A percentile compares a stretch with the other conserved stretches of the same genome.
Conservation (phyloP, 2,113 vertebrate genomes). For the Girardinichthys multiradiatus region DNA sequence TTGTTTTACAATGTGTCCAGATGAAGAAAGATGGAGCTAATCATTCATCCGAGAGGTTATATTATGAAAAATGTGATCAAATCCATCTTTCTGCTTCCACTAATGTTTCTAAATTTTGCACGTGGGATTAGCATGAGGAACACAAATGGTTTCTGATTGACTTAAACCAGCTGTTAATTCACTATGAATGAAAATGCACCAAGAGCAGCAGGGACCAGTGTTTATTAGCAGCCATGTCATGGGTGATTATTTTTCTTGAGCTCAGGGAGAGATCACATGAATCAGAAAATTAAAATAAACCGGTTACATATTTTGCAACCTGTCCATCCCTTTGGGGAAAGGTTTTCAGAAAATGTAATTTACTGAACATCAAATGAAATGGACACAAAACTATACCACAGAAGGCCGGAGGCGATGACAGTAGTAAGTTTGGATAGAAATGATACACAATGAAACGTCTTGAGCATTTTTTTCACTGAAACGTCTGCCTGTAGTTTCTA, state of each 20-base stretch:
- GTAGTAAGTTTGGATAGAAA: not conserved
- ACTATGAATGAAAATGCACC: slow-evolving; percentile 22
- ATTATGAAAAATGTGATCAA: slow-evolving; percentile 25
- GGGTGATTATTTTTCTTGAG: slow-evolving; percentile 44
- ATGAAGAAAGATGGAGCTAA: not conserved
- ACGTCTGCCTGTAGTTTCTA: too few relatives aligned
- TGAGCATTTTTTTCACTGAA: too few relatives aligned
- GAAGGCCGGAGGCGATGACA: not conserved
- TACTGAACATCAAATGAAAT: slow-evolving; percentile 7
- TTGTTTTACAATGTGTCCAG: slow-evolving; percentile 26
- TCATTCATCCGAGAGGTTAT: slow-evolving; percentile 31
- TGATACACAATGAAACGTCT: not conserved
- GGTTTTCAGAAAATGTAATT: slow-evolving; percentile 18
- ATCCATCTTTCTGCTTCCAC: slow-evolving; percentile 6
- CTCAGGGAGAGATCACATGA: slow-evolving; percentile 14
- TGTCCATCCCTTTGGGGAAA: slow-evolving; percentile 31
- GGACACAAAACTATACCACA: not conserved
- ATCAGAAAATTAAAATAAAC: slow-evolving; percentile 4
- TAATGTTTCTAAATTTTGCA: not conserved
- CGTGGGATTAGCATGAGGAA: not conserved
- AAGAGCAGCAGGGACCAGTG: slow-evolving; percentile 12
- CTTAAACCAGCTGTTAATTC: slow-evolving; percentile 35
- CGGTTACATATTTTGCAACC: slow-evolving; percentile 2
- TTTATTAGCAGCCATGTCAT: slow-evolving; percentile 46
- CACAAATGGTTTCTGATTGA: slow-evolving; percentile 33